These are phyloP conservation scores for Bombus fervidus DNA, from an alignment of 1,140 invertebrate genomes.

Conservation along the genomic window DNA sequence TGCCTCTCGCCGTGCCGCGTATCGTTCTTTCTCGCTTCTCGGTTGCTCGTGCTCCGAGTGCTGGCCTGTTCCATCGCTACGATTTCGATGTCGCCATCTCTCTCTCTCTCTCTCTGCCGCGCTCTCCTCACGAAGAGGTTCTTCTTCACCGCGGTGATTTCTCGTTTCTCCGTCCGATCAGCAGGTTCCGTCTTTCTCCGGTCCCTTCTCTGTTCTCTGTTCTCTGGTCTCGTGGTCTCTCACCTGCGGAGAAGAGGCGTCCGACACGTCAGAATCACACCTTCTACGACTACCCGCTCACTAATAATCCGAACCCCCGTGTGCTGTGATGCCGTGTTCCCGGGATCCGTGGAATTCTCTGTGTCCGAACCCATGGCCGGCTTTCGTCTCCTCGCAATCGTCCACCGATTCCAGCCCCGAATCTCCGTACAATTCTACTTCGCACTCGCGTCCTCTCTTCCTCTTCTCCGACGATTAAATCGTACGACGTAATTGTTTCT, in stretches of 20 bases:
- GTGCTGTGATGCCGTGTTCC: slow-evolving; percentile 58
- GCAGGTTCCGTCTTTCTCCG: not conserved
- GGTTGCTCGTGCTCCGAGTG: slow-evolving; percentile 8
- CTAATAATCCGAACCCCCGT: slow-evolving; percentile 75
- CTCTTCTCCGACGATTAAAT: not conserved
- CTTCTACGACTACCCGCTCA: slow-evolving; percentile 77
- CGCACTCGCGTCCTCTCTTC: not conserved
- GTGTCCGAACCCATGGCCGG: slow-evolving; percentile 21
- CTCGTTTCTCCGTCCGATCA: not conserved
- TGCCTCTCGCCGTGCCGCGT: slow-evolving; percentile 51
- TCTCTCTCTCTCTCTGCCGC: slow-evolving; percentile 25
- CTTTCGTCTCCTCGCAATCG: slow-evolving; percentile 54
- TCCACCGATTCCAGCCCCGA: not conserved
- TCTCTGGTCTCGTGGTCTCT: slow-evolving; percentile 67
- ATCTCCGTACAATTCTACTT: not conserved
- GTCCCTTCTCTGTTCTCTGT: slow-evolving; percentile 25
- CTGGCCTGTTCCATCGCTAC: slow-evolving; percentile 29
- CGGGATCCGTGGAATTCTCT: slow-evolving; percentile 62
- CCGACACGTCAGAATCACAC: slow-evolving; percentile 82
- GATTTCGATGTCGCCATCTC: slow-evolving; percentile 50
- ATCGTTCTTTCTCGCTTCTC: slow-evolving; percentile 26
- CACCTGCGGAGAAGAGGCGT: slow-evolving; percentile 77
- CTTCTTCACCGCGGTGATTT: slow-evolving; percentile 5
- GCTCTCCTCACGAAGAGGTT: slow-evolving; percentile 23
- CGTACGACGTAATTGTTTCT: not conserved